Evolutionary conservation across 2,113 vertebrate genomes (phyloP), one percentile per base, ranked within the genome.

Genomic region (Eudyptes chrysolophus): DNA sequence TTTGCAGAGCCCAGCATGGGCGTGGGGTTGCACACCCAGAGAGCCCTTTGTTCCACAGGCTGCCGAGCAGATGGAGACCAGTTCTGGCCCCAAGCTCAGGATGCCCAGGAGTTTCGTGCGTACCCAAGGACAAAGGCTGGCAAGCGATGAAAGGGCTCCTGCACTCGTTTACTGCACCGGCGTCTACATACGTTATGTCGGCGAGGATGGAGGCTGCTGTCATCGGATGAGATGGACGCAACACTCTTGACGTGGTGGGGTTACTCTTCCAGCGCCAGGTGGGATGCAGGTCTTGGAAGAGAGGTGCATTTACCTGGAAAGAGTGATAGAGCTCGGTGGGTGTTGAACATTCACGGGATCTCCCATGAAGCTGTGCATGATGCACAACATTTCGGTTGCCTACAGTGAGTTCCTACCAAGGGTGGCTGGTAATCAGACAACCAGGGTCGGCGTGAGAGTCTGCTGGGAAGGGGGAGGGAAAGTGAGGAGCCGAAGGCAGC

Each of bases 71-170:
- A 93, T 74, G 83, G 71, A 70, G 48, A 58, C 71, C 40, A 71
- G 48, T 2, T 8, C 58, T 87, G 57, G 40, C 89, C 89, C 44
- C 94, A 21, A 21, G 30, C n/a, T 96, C 96, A 96, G 62, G 89
- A 96, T 94, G 95, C 94, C 92, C 96, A 95, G 44, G 92, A 80
- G 60, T 75, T 90, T 11, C 29, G 2, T n/a, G 44, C 11, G 11
- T 77, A 84, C 48, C 85, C 82, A 62, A 52, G 78, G 90, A 88
- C 92, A 92, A 90, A 88, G 92, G 87, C 75, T 96, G 97, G 96
- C 94, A 93, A 70, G 82, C 26, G 97, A 97, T 98, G 96, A 98
- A 97, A 98, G 98, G 97, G 32, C 69, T 18, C 46, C 51, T 13
- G 51, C 49, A 10, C 76, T 78, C n/a, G 0, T 96, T 96, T 96